A percentile compares a stretch with the other conserved stretches of the same genome.
These are phyloP conservation scores for Cathartes aura DNA, from an alignment of 2,113 vertebrate genomes.

Conservation along the genomic window DNA sequence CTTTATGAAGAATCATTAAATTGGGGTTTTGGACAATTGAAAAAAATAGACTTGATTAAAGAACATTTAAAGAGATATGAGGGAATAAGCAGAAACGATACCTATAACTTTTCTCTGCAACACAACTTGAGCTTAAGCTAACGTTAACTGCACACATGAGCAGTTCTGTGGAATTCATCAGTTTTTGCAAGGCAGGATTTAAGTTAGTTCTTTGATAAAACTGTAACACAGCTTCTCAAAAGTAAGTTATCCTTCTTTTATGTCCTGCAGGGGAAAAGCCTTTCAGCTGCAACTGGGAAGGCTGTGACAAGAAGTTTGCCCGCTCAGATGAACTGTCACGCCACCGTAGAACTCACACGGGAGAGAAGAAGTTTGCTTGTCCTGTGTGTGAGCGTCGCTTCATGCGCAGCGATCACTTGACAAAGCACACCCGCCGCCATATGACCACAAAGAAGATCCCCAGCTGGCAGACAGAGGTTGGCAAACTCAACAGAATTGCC, in stretches of 20 bases:
- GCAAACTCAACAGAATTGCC: conserved; percentile 78
- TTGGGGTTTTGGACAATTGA: not conserved
- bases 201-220: not conserved
- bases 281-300: conserved; percentile 95
- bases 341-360: conserved; percentile 94
- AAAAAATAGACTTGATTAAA: not conserved
- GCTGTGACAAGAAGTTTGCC: conserved; percentile 95
- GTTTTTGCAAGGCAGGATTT: not conserved
- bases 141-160: not conserved
- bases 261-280: conserved; percentile 91
- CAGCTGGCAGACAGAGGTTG: conserved; percentile 85
- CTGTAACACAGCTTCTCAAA: not conserved
- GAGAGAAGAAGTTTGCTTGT: conserved; percentile 96
- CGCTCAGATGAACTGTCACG: conserved; percentile 96
- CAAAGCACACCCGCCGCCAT: conserved; percentile 93
- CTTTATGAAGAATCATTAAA: not conserved
- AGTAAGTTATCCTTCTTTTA: not conserved
- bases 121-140: not conserved
- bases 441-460: conserved; percentile 85
- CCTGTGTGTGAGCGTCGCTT: conserved; percentile 92
- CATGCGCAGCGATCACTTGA: conserved; percentile 98
- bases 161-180: not conserved
- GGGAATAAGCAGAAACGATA: not conserved
- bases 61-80: not conserved
- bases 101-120: not conserved